Conservation (phyloP, 2,888 invertebrate species). For the Yponomeuta evonymella region DNA sequence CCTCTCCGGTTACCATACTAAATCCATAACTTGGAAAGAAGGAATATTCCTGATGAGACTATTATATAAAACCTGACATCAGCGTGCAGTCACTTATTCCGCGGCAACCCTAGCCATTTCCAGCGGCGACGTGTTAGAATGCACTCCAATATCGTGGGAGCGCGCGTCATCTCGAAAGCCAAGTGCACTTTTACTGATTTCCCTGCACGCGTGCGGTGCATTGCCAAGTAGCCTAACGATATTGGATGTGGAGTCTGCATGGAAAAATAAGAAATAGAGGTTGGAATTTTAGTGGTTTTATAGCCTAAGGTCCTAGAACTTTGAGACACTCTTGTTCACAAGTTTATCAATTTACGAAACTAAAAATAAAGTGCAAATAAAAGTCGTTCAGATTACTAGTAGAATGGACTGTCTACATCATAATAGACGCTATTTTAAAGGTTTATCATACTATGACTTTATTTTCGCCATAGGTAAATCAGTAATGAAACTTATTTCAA, state of each 20-base stretch:
- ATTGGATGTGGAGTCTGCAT: not conserved
- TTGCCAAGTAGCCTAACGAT: slow-evolving; percentile 4
- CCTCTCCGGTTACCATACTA: no score
- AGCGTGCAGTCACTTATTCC: not conserved
- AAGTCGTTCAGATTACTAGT: no score
- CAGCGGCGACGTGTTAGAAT: not conserved
- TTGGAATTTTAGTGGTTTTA: no score
- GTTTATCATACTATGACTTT: no score
- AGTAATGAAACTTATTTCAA: not conserved
- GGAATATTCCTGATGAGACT: not conserved
- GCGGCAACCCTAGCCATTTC: not conserved
- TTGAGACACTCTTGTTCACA: no score
- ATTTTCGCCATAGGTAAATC: not conserved
- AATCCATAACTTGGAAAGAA: not conserved
- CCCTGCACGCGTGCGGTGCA: slow-evolving; percentile 9
- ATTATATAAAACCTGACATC: not conserved
- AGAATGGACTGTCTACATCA: no score
- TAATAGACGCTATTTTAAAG: no score
- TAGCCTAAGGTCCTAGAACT: no score
- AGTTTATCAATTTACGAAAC: no score
- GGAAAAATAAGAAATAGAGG: no score
- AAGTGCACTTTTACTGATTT: slow-evolving; percentile 11
- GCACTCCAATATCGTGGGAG: slow-evolving; percentile 6
- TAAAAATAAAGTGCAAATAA: no score
- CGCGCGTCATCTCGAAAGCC: slow-evolving; percentile 7